phyloP scores from a whole-genome alignment of 2,113 vertebrate species.

The Polypterus bichir region DNA sequence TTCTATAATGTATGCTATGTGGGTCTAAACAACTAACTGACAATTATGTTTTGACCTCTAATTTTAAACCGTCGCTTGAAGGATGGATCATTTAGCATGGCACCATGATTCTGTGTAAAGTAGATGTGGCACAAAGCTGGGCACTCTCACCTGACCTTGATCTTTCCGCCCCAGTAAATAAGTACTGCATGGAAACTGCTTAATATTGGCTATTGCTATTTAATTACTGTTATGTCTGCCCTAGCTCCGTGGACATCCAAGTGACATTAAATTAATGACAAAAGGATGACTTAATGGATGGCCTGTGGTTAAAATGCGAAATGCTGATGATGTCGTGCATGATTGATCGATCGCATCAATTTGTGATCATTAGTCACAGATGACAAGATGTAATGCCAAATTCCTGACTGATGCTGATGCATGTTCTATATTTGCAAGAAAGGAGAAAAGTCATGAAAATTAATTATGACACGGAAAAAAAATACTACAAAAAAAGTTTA shows the following conservation, averaged over 20 bases:
- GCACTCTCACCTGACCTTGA: background rate
- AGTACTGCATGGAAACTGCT: conserved; percentile 6
- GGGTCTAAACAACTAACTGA: too few species aligned
- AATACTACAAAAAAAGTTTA: background rate
- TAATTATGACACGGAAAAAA: background rate
- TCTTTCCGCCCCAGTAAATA: conserved; percentile 4
- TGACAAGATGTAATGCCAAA: conserved; percentile 19
- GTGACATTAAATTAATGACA: conserved; percentile 8
- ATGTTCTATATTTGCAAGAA: background rate
- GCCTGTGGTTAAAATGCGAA: conserved; percentile 19
- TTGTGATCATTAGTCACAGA: conserved; percentile 25
- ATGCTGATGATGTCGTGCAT: conserved; percentile 19
- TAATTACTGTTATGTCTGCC: conserved; percentile 11
- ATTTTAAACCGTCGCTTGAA: too few species aligned
- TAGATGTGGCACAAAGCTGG: background rate
- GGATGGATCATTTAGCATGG: too few species aligned
- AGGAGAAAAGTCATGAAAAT: background rate
- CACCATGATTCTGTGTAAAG: background rate
- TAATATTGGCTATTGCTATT: conserved; percentile 13
- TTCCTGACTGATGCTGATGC: conserved; percentile 29
- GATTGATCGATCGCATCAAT: conserved; percentile 27
- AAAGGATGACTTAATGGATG: conserved; percentile 13
- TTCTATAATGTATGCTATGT: too few species aligned
- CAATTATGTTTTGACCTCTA: too few species aligned
- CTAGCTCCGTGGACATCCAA: conserved; percentile 1